Percentiles rank a stretch among this genome's conserved stretches.
Conservation (phyloP, 2,888 invertebrate genomes). For the Plagodis pulveraria region DNA sequence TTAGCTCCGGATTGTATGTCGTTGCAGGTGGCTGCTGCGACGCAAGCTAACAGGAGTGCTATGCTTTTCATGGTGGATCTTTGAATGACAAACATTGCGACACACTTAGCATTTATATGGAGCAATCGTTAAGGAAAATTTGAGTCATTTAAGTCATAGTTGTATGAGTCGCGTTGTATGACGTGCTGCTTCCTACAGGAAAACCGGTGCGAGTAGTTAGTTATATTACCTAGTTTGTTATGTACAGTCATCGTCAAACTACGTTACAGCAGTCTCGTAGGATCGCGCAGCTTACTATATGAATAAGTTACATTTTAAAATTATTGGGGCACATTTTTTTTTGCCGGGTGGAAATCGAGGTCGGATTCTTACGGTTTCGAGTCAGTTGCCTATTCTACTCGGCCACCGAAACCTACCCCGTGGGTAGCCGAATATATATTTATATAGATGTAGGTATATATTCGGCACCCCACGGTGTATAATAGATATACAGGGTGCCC, state of each 20-base stretch:
- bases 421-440: too few species aligned
- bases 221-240: not conserved
- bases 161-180: conserved; percentile 56
- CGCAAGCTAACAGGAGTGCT: conserved; percentile 47
- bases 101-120: conserved; percentile 60
- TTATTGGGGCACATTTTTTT: too few species aligned
- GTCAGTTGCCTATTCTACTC: too few species aligned
- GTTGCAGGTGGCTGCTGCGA: conserved; percentile 50
- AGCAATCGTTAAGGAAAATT: conserved; percentile 63
- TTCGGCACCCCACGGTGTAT: too few species aligned
- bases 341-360: too few species aligned
- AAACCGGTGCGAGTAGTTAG: conserved; percentile 40
- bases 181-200: conserved; percentile 71
- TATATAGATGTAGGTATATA: too few species aligned
- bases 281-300: too few species aligned
- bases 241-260: not conserved
- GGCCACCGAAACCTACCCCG: too few species aligned
- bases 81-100: conserved; percentile 48
- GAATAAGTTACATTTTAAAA: too few species aligned
- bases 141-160: conserved; percentile 48
- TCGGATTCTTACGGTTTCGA: too few species aligned
- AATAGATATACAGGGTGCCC: too few species aligned
- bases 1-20: conserved; percentile 59
- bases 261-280: not conserved
- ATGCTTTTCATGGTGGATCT: conserved; percentile 50